These are phyloP conservation scores for Hystrix brachyura DNA, from an alignment of 2,113 vertebrate genomes.

Conservation along the genomic window DNA sequence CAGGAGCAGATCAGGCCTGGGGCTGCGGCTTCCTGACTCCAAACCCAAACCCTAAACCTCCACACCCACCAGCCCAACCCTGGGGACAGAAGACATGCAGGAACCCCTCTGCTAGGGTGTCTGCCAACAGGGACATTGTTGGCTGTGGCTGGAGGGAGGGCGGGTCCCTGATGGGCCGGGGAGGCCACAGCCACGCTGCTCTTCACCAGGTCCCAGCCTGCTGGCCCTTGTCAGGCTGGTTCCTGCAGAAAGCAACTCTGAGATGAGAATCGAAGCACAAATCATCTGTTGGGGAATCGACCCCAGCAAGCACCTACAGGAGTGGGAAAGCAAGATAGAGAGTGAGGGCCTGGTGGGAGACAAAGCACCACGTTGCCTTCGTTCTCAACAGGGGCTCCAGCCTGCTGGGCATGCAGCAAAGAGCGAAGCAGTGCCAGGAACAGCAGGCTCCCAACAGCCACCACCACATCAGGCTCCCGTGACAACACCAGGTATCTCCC, in stretches of 20 bases:
- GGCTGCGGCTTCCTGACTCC: not conserved
- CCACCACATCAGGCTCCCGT: not conserved
- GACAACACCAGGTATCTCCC: not conserved
- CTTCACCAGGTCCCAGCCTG: not conserved
- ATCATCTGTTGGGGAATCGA: not conserved
- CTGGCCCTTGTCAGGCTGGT: not conserved
- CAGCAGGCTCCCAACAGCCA: not conserved
- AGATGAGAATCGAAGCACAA: not conserved
- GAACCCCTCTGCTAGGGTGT: not conserved
- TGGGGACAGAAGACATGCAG: not conserved
- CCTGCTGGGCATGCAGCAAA: not conserved
- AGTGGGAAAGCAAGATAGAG: not conserved
- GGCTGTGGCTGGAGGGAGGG: not conserved
- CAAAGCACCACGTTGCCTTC: not conserved
- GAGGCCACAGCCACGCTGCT: rapidly evolving
- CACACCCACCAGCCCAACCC: not conserved
- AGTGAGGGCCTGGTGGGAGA: not conserved
- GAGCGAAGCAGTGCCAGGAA: not conserved
- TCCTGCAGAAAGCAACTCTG: not conserved
- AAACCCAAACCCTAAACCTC: not conserved
- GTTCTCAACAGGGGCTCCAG: not conserved
- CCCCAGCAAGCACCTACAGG: not conserved
- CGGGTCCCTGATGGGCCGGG: not conserved
- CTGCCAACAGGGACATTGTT: rapidly evolving
- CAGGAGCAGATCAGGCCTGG: not conserved